These are phyloP conservation scores for Chrysopa pallens DNA, from an alignment of 1,140 invertebrate species.

Conservation along the genomic window DNA sequence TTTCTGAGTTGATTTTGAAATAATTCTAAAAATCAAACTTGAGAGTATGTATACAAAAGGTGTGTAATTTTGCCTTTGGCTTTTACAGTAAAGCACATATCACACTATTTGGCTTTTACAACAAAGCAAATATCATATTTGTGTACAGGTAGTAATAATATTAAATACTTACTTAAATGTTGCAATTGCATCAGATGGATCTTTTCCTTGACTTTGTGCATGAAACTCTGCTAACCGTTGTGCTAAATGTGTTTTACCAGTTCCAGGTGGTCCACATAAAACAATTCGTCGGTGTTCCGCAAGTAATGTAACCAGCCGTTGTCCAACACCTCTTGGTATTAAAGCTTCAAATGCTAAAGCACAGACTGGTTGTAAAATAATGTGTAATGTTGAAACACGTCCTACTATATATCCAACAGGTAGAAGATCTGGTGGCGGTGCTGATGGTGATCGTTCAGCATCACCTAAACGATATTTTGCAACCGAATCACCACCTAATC, in stretches of 20 bases:
- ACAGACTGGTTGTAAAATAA: slow-evolving; percentile 76
- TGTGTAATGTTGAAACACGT: slow-evolving; percentile 59
- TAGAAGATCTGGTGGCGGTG: slow-evolving; percentile 62
- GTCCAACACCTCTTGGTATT: slow-evolving; percentile 89
- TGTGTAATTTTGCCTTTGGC: too few species aligned
- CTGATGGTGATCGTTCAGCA: slow-evolving; percentile 50
- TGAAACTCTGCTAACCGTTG: slow-evolving; percentile 88
- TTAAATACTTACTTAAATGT: slow-evolving; percentile 66
- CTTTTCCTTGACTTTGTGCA: slow-evolving; percentile 43
- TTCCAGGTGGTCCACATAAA: slow-evolving; percentile 89
- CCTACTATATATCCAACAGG: slow-evolving; percentile 89
- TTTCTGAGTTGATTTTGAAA: too few species aligned
- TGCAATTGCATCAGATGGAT: slow-evolving; percentile 59
- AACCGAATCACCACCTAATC: slow-evolving; percentile 67
- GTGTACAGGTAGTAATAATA: too few species aligned
- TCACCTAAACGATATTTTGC: slow-evolving; percentile 86
- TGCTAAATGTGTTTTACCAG: slow-evolving; percentile 91
- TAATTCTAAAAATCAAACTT: too few species aligned
- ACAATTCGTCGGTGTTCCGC: slow-evolving; percentile 86
- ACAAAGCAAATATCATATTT: too few species aligned
- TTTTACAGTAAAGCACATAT: too few species aligned
- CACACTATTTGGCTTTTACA: too few species aligned
- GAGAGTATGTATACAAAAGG: too few species aligned
- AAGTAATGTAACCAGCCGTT: slow-evolving; percentile 60
- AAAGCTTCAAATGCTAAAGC: slow-evolving; percentile 89